Evolutionary conservation across 1,140 invertebrate genomes (phyloP), one percentile per base, ranked within the genome.

Genomic region (Papilio xuthus): DNA sequence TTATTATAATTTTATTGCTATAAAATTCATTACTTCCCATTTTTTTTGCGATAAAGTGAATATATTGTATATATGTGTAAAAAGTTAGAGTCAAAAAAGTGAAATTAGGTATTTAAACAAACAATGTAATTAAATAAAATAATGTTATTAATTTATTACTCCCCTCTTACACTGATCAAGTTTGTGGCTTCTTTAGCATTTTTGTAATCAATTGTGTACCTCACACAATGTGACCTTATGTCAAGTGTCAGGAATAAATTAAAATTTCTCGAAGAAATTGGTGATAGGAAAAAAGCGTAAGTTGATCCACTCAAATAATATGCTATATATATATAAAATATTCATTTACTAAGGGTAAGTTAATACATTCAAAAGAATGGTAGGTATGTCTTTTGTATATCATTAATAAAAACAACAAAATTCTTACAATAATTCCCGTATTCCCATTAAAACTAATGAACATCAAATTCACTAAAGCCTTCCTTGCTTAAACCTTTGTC

Each of bases 401-500:
- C 70, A 72, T 44, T 72, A 50, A 73, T 47, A 73, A 50, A 73
- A 47, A 73, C 44, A 73, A 26, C 42, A 73, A 73, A n/a, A 47
- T 73, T 73, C 44, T 47, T 73, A 47, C 71, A 47, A 73, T 73
- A 73, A 50, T 47, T 73, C 71, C 71, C 71, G 44, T 47, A 73
- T 15, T 73, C n/a, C 71, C 71, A 73, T 73, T 50, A 26, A 23
- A 47, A 50, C 15, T 47, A 47, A 4, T 44, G 23, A 80, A 15
- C 28, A 79, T 63, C 42, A 76, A 74, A 81, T 80, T 85, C 82
- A 86, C 89, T 93, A 92, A 81, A 90, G 90, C 92, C 96, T 96
- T 78, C 96, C 96, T 90, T 96, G 96, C 83, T 96, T 95, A 88
- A 96, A 96, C 87, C 96, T 93, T 79, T 96, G 95, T 79, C 96